Base-by-base conservation (phyloP, 2,113 vertebrate genomes). In the Euleptes europaea region DNA sequence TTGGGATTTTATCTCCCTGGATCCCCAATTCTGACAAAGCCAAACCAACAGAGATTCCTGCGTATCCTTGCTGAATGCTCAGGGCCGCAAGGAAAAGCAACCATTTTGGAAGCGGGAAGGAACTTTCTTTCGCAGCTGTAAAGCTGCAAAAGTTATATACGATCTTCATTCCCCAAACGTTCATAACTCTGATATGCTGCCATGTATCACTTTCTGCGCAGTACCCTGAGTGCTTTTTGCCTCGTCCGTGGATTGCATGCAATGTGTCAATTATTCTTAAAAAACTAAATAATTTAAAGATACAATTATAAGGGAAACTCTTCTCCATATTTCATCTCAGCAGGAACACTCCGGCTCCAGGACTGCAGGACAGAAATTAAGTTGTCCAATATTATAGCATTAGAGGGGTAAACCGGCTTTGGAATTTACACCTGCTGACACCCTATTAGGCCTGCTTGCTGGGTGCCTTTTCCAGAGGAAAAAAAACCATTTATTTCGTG, bases 281-380 rank as follows among this genome's bases (percentile, higher is more conserved):
- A 88, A 88, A 2, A 31, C 23, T n/a, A 74, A 69, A 88, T 74
- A 78, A 70, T 54, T 74, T 74, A 44, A 21, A 67, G 13, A 74
- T 42, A 1, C 0, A 38, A 1, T 78, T 90, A 74, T 8, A 44
- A 33, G 60, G n/a, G 63, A 66, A 10, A 57, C 67, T 78, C 1
- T 4, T 80, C 5, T 15, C 9, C 78, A 1, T 74, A 33, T 1
- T 9, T 12, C 33, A 47, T 65, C 31, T 79, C 14, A 82, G 69
- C 60, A 63, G 69, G 49, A n/a, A 28, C 83, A 19, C 26, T 47
- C 26, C 13, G 75, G 26, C 7, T 42, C 66, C 73, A n/a, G 47
- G 40, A 69, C 44, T 26, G 42, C 60, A 84, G 10, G 2, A 42
- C 72, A 51, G 28, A 19, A 67, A 63, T 73, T 81, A 26, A 63